Evolutionary conservation across 1,140 invertebrate species (phyloP).

Genomic region (Chironomus tepperi): DNA sequence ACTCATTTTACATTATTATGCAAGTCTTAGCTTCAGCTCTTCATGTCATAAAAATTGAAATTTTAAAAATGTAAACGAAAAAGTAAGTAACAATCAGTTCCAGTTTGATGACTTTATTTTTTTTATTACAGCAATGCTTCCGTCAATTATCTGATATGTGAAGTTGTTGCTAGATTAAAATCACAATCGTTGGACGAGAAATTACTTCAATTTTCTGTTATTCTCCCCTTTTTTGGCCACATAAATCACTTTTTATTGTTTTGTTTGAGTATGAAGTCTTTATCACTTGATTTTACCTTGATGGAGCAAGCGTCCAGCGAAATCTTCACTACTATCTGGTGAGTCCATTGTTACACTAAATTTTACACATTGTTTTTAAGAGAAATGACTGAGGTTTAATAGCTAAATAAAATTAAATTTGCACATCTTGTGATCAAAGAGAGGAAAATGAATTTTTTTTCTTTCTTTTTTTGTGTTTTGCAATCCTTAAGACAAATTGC

Average conservation of each 20-base stretch:
- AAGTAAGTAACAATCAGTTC: too few species aligned
- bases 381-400: background rate
- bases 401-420: background rate
- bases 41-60: too few species aligned
- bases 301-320: constrained; percentile 11
- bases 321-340: constrained; percentile 13
- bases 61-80: too few species aligned
- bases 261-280: background rate
- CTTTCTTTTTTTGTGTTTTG: background rate
- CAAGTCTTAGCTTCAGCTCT: too few species aligned
- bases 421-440: background rate
- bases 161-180: too few species aligned
- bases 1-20: too few species aligned
- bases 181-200: background rate
- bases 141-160: background rate
- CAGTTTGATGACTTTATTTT: background rate
- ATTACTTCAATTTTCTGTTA: background rate
- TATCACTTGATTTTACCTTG: background rate
- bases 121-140: background rate
- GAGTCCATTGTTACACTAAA: constrained; percentile 1
- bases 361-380: background rate
- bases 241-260: background rate
- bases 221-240: background rate
- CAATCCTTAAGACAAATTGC: background rate
- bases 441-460: background rate